phyloP scores from a whole-genome alignment of 1,140 invertebrate species.

The Anastatus disparis region DNA sequence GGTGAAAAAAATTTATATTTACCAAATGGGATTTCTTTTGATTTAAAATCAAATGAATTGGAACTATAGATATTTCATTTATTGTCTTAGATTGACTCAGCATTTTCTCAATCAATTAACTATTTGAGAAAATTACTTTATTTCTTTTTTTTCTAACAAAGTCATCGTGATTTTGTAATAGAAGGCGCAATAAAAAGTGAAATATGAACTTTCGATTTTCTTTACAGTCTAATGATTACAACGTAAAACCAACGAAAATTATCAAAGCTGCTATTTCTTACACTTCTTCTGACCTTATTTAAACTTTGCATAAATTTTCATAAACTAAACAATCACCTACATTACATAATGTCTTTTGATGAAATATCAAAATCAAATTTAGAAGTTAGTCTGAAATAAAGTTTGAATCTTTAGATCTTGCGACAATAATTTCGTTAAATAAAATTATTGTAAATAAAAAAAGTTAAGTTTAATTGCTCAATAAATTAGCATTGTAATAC shows the following conservation, averaged over 20 bases:
- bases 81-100: conserved; percentile 18
- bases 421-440: no score
- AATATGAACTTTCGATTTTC: conserved; percentile 32
- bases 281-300: not conserved
- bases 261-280: not conserved
- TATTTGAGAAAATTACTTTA: conserved; percentile 4
- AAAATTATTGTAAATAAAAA: no score
- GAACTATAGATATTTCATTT: conserved; percentile 3
- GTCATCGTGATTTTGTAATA: conserved; percentile 33
- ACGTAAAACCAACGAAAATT: conserved; percentile 13
- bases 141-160: conserved; percentile 1
- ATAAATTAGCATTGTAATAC: no score
- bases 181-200: conserved; percentile 3
- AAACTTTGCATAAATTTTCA: no score
- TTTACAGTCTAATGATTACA: conserved; percentile 16
- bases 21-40: not conserved
- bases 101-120: conserved; percentile 31
- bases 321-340: no score
- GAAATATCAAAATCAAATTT: no score
- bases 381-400: no score
- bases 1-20: not conserved
- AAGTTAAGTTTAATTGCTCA: no score
- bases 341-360: no score
- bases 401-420: no score
- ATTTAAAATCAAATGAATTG: not conserved